Percentiles rank a stretch among this genome's conserved stretches.
These are phyloP conservation scores for Leptopilina myrica DNA, from an alignment of 2,888 invertebrate species.

Conservation along the genomic window DNA sequence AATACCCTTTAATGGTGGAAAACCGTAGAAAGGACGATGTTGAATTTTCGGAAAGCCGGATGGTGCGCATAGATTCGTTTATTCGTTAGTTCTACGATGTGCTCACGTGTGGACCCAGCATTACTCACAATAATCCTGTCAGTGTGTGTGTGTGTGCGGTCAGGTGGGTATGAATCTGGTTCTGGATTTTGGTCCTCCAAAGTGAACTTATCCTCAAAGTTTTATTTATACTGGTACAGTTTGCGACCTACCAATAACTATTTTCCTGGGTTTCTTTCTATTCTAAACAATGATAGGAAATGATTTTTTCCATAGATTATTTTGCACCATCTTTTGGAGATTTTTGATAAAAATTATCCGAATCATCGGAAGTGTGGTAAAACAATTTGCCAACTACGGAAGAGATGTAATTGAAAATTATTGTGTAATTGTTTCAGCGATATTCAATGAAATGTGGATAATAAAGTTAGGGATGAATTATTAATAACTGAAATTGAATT, in stretches of 20 bases:
- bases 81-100: constrained; percentile 43
- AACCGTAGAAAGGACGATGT: constrained; percentile 57
- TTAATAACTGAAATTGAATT: background rate
- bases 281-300: no score
- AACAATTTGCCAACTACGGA: no score
- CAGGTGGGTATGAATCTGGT: constrained; percentile 43
- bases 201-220: constrained; percentile 63
- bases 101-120: constrained; percentile 57
- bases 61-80: constrained; percentile 24
- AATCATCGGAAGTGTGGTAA: no score
- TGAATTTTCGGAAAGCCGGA: constrained; percentile 63
- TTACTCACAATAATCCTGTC: constrained; percentile 66
- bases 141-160: constrained; percentile 48
- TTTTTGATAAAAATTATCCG: background rate
- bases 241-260: constrained; percentile 5
- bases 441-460: background rate
- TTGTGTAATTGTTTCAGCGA: background rate
- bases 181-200: constrained; percentile 46
- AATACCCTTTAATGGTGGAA: constrained; percentile 26
- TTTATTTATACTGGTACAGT: constrained; percentile 64
- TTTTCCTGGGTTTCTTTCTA: background rate
- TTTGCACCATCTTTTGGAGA: background rate
- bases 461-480: background rate
- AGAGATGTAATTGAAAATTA: no score
- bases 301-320: background rate